These are phyloP conservation scores for Drosophila anomelani DNA, from an alignment of 2,888 invertebrate species.

Conservation along the genomic window DNA sequence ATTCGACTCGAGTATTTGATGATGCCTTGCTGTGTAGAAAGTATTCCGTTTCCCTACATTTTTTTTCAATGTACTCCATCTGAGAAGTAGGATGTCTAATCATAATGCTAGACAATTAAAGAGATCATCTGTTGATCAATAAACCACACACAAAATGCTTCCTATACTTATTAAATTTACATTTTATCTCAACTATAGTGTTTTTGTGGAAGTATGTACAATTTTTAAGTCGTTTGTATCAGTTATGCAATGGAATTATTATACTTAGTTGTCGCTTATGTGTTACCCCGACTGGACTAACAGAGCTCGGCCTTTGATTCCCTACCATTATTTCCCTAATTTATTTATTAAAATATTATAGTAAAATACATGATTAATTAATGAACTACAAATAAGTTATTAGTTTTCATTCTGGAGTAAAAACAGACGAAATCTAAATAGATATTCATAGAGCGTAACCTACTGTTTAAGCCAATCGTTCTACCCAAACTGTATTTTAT, in stretches of 20 bases:
- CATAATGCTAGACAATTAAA: constrained; percentile 33
- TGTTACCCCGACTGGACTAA: constrained; percentile 34
- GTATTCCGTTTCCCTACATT: constrained; percentile 18
- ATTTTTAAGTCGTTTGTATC: constrained; percentile 2
- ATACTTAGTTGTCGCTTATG: constrained; percentile 14
- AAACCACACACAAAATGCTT: constrained; percentile 41
- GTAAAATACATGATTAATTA: constrained; percentile 26
- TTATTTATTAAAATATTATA: constrained; percentile 39
- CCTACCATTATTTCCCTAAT: constrained; percentile 27
- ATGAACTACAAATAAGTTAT: constrained; percentile 23
- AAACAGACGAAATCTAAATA: constrained; percentile 28
- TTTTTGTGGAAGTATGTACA: constrained; percentile 1
- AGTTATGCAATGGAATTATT: background rate
- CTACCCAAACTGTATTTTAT: constrained; percentile 42
- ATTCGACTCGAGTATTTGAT: constrained; percentile 2
- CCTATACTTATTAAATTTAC: constrained; percentile 30
- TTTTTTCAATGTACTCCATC: constrained; percentile 27
- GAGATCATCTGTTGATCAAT: constrained; percentile 29
- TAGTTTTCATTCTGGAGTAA: constrained; percentile 26
- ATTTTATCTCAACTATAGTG: constrained; percentile 17
- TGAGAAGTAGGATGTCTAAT: constrained; percentile 11
- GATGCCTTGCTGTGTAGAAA: constrained; percentile 26
- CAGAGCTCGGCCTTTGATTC: constrained; percentile 40
- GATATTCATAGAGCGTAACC: constrained; percentile 40
- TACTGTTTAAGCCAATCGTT: constrained; percentile 38